Evolutionary conservation across 1,140 invertebrate genomes (phyloP), one percentile per base, ranked within the genome.

Genomic region (Pteromalus puparum): DNA sequence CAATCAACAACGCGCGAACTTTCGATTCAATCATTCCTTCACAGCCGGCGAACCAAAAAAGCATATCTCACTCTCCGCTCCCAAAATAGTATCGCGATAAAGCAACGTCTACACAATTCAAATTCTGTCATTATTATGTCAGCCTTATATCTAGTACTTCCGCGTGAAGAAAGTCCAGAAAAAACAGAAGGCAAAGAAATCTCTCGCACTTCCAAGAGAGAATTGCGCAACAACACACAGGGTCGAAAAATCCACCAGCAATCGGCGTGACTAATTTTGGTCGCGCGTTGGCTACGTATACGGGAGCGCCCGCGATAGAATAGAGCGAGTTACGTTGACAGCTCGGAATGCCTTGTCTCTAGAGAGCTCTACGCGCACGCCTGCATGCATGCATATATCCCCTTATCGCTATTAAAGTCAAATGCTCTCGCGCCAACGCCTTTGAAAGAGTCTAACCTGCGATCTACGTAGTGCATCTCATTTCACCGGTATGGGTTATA

Each of bases 261-360:
- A 74, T 74, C 72, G 38, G 34, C 48, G 75, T 68, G 77, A 79
- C 77, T 79, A 79, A 79, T 79, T 79, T 79, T 68, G 30, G 76
- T 67, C 76, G 42, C 24, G 9, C 15, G 38, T 21, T 7, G 26
- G 68, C 24, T 70, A 30, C 53, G 68, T 18, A 30, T 70, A 26
- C 24, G 68, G 68, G 24, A 30, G 72, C 72, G 72, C 28, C 72
- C 21, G 72, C 72, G 53, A 61, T 61, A 61, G 53, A 61, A 61
- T 61, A 61, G 34, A 13, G 72, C 30, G 61, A 67, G 61, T 79
- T 79, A 79, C 77, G 77, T 79, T 68, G 77, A 79, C 77, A 68
- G 77, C 30, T 67, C 53, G 77, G 77, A 79, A 79, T 79, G 77
- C 38, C 48, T 42, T 74, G 72, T 61, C 53, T 61, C 72, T 12